Evolutionary conservation across 2,797 vertebrate genomes (phyloP).

Genomic region (Anolis apletophallus): DNA sequence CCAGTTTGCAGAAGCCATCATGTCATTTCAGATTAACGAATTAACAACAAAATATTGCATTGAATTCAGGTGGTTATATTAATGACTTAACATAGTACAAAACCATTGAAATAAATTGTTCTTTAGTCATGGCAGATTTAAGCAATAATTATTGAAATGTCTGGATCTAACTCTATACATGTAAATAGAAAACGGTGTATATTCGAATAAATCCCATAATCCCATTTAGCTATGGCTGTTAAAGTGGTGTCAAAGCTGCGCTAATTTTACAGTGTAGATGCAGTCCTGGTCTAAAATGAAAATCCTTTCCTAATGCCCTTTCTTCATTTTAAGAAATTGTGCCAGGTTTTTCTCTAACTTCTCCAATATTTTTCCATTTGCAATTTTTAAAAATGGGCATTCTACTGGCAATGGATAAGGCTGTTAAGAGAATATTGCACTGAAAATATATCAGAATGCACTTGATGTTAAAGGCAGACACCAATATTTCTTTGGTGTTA

Average conservation of each 20-base stretch:
- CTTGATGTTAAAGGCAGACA: background rate
- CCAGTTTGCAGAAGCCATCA: background rate
- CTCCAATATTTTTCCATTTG: background rate
- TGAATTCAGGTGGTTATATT: no score
- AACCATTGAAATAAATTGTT: no score
- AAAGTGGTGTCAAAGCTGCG: no score
- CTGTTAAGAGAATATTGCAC: background rate
- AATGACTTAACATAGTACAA: no score
- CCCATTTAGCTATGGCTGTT: no score
- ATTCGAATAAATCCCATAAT: no score
- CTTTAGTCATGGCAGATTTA: no score
- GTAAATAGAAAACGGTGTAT: no score
- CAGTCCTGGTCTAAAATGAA: background rate
- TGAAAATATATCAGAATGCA: background rate
- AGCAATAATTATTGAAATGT: no score
- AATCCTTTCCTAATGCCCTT: background rate
- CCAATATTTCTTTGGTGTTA: slow-evolving; percentile 6
- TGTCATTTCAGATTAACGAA: background rate
- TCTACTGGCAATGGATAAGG: background rate
- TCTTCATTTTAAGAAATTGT: background rate
- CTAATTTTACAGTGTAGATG: no score
- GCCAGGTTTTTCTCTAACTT: background rate
- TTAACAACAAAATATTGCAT: no score
- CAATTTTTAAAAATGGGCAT: background rate
- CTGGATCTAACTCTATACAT: no score